Percentiles rank a stretch among this genome's conserved stretches.
Conservation (phyloP, 30 jellyfish, hydroid and myxozoan genomes). For the Catostylus mosaicus region DNA sequence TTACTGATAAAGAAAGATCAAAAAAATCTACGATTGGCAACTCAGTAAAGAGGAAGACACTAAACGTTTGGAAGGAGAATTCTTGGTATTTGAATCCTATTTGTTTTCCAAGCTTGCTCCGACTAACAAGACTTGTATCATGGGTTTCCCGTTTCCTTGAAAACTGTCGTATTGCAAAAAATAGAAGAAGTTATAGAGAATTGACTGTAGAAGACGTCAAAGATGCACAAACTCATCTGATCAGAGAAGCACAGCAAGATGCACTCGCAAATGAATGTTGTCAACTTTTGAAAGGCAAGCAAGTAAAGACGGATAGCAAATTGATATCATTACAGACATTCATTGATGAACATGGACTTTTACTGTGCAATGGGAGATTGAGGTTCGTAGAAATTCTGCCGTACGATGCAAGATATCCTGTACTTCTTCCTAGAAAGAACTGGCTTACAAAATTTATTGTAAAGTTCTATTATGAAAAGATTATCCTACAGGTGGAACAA, state of each 20-base stretch:
- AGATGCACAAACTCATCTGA: constrained; percentile 19
- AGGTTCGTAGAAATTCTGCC: too few species aligned
- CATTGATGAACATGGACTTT: constrained; percentile 49
- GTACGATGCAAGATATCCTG: constrained; percentile 41
- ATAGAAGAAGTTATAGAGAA: constrained; percentile 18
- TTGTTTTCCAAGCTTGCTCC: neutral
- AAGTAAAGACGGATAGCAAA: constrained; percentile 7
- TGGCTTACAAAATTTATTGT: constrained; percentile 42
- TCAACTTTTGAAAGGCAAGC: constrained; percentile 1
- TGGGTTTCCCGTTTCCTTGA: constrained; percentile 15
- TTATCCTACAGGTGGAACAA: constrained; percentile 29
- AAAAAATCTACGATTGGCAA: neutral
- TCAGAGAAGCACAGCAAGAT: constrained; percentile 34
- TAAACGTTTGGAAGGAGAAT: neutral
- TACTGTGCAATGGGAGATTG: constrained; percentile 65
- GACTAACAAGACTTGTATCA: constrained; percentile 6
- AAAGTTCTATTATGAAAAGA: constrained; percentile 7
- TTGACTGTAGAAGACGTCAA: constrained; percentile 26
- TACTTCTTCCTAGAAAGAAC: constrained; percentile 51
- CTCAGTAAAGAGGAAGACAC: neutral
- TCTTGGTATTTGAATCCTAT: constrained; percentile 2
- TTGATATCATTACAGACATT: neutral
- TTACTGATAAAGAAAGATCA: too few species aligned
- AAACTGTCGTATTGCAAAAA: neutral
- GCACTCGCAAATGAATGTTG: constrained; percentile 16